Conservation (phyloP, 2,888 invertebrate genomes). For the Helicoverpa assulta region DNA sequence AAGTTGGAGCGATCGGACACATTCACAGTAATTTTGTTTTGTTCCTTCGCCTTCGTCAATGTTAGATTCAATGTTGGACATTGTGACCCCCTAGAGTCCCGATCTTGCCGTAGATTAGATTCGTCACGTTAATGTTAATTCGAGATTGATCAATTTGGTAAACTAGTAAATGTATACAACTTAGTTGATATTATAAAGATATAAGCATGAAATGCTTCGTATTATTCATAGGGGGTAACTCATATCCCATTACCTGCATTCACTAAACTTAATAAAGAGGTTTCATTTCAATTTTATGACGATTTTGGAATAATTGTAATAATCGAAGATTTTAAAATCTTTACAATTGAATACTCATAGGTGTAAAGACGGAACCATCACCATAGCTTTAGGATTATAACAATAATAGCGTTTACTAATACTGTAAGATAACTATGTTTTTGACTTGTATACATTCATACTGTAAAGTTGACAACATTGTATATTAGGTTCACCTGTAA, state of each 20-base stretch:
- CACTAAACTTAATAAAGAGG: constrained; percentile 66
- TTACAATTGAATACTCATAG: constrained; percentile 77
- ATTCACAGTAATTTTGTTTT: constrained; percentile 74
- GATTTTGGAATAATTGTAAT: constrained; percentile 72
- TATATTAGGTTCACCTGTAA: constrained; percentile 87
- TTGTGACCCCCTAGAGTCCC: constrained; percentile 83
- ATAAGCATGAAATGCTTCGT: constrained; percentile 87
- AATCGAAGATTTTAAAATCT: constrained; percentile 72
- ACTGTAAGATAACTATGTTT: constrained; percentile 89
- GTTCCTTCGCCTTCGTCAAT: constrained; percentile 85
- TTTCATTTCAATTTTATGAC: constrained; percentile 70
- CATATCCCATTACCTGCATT: constrained; percentile 76
- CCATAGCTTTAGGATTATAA: constrained; percentile 88
- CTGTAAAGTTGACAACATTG: constrained; percentile 86
- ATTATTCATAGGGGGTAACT: constrained; percentile 79
- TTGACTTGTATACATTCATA: constrained; percentile 89
- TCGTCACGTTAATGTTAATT: constrained; percentile 85
- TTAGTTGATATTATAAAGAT: constrained; percentile 80
- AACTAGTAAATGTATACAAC: constrained; percentile 86
- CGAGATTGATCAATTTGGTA: constrained; percentile 83
- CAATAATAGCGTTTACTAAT: constrained; percentile 87
- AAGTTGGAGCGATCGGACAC: constrained; percentile 80
- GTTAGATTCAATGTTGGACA: constrained; percentile 86
- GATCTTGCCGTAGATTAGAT: constrained; percentile 85
- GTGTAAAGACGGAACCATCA: constrained; percentile 85